Percentiles rank a stretch among this genome's conserved stretches.
Conservation (phyloP, 2,113 vertebrate genomes). For the Macquaria ambigua region DNA sequence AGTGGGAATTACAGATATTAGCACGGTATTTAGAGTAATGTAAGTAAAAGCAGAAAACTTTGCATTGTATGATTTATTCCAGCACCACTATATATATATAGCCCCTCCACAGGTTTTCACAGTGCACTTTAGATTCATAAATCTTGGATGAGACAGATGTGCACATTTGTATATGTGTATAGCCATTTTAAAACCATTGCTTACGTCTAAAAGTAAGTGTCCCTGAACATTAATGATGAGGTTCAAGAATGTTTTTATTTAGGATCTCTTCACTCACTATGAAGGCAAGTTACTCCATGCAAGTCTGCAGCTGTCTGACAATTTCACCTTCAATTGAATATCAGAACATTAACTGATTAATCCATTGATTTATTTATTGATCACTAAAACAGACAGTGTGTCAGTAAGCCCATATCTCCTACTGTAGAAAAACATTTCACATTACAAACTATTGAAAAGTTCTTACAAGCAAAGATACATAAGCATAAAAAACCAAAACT, state of each 20-base stretch:
- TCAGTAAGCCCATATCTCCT: neutral
- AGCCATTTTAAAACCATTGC: neutral
- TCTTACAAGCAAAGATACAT: neutral
- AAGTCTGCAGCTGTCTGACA: conserved; percentile 1
- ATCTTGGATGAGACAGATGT: neutral
- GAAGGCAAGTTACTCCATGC: neutral
- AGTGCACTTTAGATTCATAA: neutral
- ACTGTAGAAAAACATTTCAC: neutral
- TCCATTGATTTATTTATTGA: conserved; percentile 34
- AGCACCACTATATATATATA: neutral
- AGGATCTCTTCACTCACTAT: neutral
- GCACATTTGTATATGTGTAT: neutral
- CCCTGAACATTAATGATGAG: neutral
- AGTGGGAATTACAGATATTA: neutral
- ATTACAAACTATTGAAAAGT: neutral
- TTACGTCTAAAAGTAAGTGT: neutral
- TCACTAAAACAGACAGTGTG: conserved; percentile 8
- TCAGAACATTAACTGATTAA: conserved; percentile 38
- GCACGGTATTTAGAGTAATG: neutral
- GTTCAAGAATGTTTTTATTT: neutral
- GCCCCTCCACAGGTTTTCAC: neutral
- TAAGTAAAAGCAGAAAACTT: neutral
- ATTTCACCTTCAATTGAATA: conserved; percentile 28
- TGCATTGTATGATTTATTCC: neutral
- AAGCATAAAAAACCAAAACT: neutral